Conservation (phyloP, 2,113 vertebrate genomes). For the Chiloscyllium plagiosum region DNA sequence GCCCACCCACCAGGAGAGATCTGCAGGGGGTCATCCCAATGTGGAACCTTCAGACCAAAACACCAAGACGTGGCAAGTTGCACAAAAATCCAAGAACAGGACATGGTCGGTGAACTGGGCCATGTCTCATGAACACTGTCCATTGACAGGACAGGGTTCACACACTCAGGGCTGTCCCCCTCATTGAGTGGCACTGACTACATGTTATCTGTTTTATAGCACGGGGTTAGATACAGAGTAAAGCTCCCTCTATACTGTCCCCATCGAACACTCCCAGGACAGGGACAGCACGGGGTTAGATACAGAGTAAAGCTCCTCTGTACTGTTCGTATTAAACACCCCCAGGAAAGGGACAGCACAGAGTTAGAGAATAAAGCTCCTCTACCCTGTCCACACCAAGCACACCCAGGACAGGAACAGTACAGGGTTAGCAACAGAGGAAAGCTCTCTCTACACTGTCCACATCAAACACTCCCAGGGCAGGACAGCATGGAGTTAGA, state of each 20-base stretch:
- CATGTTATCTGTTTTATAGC: neutral
- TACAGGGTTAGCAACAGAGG: neutral
- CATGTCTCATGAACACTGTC: too few relatives aligned
- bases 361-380: constrained; percentile 6
- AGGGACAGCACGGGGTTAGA: too few relatives aligned
- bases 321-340: too few relatives aligned
- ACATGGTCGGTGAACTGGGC: neutral
- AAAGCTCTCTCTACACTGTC: neutral
- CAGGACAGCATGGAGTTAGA: neutral
- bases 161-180: too few relatives aligned
- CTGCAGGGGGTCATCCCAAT: neutral
- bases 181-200: too few relatives aligned
- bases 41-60: neutral
- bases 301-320: neutral
- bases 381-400: neutral
- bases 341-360: neutral
- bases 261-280: too few relatives aligned
- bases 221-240: neutral
- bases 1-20: neutral
- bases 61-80: neutral
- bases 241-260: neutral
- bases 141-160: too few relatives aligned
- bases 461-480: too few relatives aligned
- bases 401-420: neutral
- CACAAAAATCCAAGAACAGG: neutral